phyloP scores from a whole-genome alignment of 2,888 invertebrate genomes.

The Ophion costatus region DNA sequence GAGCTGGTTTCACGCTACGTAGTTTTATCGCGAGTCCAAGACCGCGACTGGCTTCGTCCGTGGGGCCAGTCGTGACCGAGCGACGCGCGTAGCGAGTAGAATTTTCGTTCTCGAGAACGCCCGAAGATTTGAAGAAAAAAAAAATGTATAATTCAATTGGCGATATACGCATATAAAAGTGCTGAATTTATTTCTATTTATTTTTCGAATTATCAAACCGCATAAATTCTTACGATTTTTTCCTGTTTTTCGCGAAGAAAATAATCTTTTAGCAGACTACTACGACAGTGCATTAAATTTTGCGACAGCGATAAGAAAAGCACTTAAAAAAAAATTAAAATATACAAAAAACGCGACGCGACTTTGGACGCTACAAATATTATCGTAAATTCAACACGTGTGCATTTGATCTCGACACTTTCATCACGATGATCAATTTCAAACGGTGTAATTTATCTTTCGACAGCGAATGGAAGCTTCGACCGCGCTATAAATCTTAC shows the following conservation, averaged over 20 bases:
- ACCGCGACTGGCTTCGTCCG: slow-evolving; percentile 22
- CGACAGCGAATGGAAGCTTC: slow-evolving; percentile 7
- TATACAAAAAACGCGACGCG: not conserved
- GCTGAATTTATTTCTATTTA: not conserved
- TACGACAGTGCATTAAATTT: not conserved
- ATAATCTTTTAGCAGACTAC: not conserved
- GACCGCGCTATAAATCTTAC: slow-evolving; percentile 4
- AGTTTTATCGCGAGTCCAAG: slow-evolving; percentile 59
- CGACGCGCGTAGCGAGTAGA: slow-evolving; percentile 57
- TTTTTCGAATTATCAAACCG: not conserved
- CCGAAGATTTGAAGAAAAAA: not conserved
- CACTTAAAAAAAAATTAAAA: not conserved
- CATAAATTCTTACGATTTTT: not conserved
- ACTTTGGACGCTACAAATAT: not conserved
- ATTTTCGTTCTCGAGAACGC: slow-evolving; percentile 10
- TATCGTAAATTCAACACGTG: not conserved
- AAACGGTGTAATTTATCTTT: not conserved
- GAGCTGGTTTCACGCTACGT: slow-evolving; percentile 62
- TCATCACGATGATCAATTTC: not conserved
- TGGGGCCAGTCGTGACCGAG: slow-evolving; percentile 62
- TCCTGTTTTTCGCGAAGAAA: not conserved
- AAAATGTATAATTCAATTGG: not conserved
- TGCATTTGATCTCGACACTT: not conserved
- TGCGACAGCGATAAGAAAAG: slow-evolving; percentile 21
- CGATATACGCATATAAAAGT: not conserved